phyloP scores from a whole-genome alignment of 2,888 invertebrate species.

The Cosmopolites sordidus region DNA sequence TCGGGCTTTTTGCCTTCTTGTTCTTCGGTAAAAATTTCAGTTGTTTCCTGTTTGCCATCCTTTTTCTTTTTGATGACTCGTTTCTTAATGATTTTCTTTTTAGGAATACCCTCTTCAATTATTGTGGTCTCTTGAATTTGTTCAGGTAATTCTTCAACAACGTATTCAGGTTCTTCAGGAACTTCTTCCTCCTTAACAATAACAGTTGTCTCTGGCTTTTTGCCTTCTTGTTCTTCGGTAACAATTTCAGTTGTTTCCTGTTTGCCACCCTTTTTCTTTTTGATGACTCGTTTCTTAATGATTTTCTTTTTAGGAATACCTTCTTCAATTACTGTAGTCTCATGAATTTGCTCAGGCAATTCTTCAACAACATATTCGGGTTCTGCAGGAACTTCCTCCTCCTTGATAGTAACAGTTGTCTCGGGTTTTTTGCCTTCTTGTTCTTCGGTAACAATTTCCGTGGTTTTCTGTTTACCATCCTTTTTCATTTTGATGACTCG shows the following conservation, averaged over 20 bases:
- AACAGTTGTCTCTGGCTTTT: slow-evolving; percentile 35
- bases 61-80: slow-evolving; percentile 37
- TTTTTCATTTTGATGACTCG: slow-evolving; percentile 37
- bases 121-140: slow-evolving; percentile 40
- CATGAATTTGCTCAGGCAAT: slow-evolving; percentile 25
- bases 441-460: slow-evolving; percentile 44
- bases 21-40: slow-evolving; percentile 44
- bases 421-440: slow-evolving; percentile 37
- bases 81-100: slow-evolving; percentile 31
- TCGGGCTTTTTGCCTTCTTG: slow-evolving; percentile 32
- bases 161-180: slow-evolving; percentile 31
- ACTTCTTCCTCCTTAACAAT: slow-evolving; percentile 36
- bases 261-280: slow-evolving; percentile 47
- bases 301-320: slow-evolving; percentile 28
- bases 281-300: slow-evolving; percentile 49
- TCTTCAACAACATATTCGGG: slow-evolving; percentile 30
- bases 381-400: slow-evolving; percentile 14
- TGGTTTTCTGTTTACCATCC: slow-evolving; percentile 39
- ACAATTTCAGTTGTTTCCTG: slow-evolving; percentile 49
- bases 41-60: slow-evolving; percentile 36
- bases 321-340: slow-evolving; percentile 26
- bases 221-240: slow-evolving; percentile 45
- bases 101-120: slow-evolving; percentile 32
- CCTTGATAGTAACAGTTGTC: slow-evolving; percentile 37
- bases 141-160: slow-evolving; percentile 44